Conservation (phyloP, 2,888 invertebrate genomes). For the Lysandra bellargus region DNA sequence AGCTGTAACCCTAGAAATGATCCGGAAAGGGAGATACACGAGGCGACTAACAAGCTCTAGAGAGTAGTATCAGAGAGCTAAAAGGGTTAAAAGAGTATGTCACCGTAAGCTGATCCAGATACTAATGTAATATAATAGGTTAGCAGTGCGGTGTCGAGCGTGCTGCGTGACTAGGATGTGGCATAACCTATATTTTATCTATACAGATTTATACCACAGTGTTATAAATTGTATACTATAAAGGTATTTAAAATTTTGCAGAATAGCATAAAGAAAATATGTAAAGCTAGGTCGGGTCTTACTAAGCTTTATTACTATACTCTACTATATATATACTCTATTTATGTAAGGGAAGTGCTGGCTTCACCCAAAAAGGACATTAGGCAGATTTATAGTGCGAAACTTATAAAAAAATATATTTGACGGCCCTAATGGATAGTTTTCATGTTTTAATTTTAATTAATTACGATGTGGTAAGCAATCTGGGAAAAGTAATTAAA, state of each 20-base stretch:
- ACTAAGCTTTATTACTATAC: no score
- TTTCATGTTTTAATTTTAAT: not conserved
- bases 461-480: not conserved
- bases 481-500: not conserved
- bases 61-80: not conserved
- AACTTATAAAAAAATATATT: not conserved
- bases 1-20: not conserved
- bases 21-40: not conserved
- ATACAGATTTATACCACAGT: no score
- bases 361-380: not conserved
- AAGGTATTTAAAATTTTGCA: no score
- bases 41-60: slow-evolving; percentile 7
- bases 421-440: not conserved
- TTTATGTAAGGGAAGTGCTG: not conserved
- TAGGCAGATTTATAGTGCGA: not conserved
- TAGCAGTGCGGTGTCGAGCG: slow-evolving; percentile 37
- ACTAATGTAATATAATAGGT: slow-evolving; percentile 39
- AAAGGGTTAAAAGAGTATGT: slow-evolving; percentile 25
- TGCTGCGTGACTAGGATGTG: slow-evolving; percentile 40
- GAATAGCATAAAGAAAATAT: no score
- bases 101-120: not conserved
- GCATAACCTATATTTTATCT: slow-evolving; percentile 35
- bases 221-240: no score
- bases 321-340: no score
- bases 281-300: no score